These are phyloP conservation scores for Chrysogorgia sp. DNA, from an alignment of 92 coral and sea anemone species.

Conservation along the genomic window DNA sequence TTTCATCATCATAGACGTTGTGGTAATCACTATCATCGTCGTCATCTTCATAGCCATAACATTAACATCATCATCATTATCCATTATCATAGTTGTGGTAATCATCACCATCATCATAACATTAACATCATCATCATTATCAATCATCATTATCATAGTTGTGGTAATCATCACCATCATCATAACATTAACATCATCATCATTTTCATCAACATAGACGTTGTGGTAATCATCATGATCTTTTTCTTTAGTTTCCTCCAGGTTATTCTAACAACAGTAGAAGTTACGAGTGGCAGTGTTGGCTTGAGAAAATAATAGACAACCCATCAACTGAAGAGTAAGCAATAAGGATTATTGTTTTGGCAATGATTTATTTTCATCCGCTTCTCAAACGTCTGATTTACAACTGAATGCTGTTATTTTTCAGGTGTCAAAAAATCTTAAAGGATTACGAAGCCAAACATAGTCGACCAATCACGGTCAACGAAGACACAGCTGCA, in stretches of 20 bases:
- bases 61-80: not conserved
- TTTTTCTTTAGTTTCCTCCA: constrained; percentile 70
- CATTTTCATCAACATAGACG: too few species aligned
- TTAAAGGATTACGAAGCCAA: constrained; percentile 64
- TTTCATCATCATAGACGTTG: too few species aligned
- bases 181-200: too few species aligned
- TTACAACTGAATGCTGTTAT: not conserved
- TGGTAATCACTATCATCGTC: not conserved
- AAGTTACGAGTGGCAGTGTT: constrained; percentile 86
- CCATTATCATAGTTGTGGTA: too few species aligned
- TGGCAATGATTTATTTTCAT: not conserved
- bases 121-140: too few species aligned
- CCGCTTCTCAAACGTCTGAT: too few species aligned
- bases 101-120: too few species aligned
- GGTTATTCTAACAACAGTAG: constrained; percentile 84
- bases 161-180: too few species aligned
- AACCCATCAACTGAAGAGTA: constrained; percentile 84
- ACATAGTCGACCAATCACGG: constrained; percentile 70
- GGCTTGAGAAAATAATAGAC: constrained; percentile 74
- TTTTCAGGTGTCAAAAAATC: constrained; percentile 72
- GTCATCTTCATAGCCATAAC: not conserved
- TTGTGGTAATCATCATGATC: not conserved
- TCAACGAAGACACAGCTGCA: constrained; percentile 78
- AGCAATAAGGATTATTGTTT: constrained; percentile 3
- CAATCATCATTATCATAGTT: too few species aligned